These are phyloP conservation scores for Phacellophora camtschatica DNA, from an alignment of 30 jellyfish, hydroid and myxozoan genomes.

Conservation along the genomic window DNA sequence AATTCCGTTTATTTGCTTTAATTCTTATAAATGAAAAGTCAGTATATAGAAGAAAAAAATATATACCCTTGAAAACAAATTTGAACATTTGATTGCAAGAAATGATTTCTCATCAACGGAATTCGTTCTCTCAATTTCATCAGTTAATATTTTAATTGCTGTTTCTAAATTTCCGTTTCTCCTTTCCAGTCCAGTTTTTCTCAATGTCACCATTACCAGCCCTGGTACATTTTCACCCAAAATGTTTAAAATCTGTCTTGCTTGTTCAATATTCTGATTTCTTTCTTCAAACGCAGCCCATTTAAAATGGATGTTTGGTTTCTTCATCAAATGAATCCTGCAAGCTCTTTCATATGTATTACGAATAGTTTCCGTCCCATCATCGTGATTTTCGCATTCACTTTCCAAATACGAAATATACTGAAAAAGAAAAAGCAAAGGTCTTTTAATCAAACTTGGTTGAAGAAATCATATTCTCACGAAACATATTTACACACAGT, in stretches of 20 bases:
- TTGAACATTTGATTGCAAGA: conserved; percentile 74
- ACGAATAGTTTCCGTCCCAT: conserved; percentile 22
- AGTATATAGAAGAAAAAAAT: no score
- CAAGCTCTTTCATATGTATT: conserved; percentile 83
- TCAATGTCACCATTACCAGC: conserved; percentile 68
- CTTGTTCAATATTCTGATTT: conserved; percentile 31
- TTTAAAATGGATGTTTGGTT: conserved; percentile 63
- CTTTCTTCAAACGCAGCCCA: conserved; percentile 97
- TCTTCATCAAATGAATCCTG: conserved; percentile 72
- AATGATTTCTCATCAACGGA: conserved; percentile 81
- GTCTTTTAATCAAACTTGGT: neutral
- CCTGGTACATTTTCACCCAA: conserved; percentile 85
- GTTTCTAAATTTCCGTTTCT: conserved; percentile 55
- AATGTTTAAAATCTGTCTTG: conserved; percentile 64
- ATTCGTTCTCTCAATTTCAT: conserved; percentile 67
- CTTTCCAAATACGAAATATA: conserved; percentile 64
- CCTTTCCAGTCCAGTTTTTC: conserved; percentile 86
- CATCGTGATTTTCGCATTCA: neutral
- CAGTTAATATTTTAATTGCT: conserved; percentile 59
- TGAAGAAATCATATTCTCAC: no score
- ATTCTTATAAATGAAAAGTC: no score
- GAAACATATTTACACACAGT: no score
- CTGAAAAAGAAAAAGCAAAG: conserved; percentile 26
- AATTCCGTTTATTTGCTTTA: no score
- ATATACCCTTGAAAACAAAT: conserved; percentile 58